Evolutionary conservation across 2,888 invertebrate species (phyloP).

Genomic region (Drosophila kambysellisi): DNA sequence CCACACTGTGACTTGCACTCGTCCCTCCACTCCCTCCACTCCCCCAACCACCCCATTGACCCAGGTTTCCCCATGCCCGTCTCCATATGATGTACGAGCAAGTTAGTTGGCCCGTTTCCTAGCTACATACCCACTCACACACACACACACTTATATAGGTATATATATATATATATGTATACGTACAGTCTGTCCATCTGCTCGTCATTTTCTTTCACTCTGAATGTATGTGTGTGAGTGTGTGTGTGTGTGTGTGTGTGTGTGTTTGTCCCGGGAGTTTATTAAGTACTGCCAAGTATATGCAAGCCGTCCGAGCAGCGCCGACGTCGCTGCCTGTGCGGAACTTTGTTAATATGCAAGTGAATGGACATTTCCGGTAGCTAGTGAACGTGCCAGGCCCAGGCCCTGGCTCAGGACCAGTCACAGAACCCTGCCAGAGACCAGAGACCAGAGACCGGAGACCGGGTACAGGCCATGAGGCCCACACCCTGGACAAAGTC

Average conservation of each 20-base stretch:
- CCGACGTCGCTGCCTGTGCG: constrained; percentile 62
- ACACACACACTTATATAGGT: background rate
- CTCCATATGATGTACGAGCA: constrained; percentile 65
- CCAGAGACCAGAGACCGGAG: constrained; percentile 16
- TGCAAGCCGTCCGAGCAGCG: constrained; percentile 54
- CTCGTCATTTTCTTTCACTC: constrained; percentile 32
- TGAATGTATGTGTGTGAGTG: constrained; percentile 1
- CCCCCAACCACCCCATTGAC: background rate
- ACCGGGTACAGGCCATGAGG: constrained; percentile 24
- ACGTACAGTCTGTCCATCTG: constrained; percentile 26
- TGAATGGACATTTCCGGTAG: constrained; percentile 82
- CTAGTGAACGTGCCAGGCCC: constrained; percentile 68
- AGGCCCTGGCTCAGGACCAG: constrained; percentile 4
- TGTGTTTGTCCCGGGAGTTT: constrained; percentile 65
- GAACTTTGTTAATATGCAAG: constrained; percentile 80
- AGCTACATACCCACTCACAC: constrained; percentile 15
- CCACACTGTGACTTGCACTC: constrained; percentile 52
- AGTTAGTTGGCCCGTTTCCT: constrained; percentile 56
- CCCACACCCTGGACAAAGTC: constrained; percentile 22
- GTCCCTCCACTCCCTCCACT: background rate
- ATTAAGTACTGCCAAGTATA: constrained; percentile 77
- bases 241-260: constrained; percentile 11
- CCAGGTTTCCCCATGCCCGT: background rate
- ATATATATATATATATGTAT: background rate
- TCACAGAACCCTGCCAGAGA: constrained; percentile 2